These are phyloP conservation scores for Recurvirostra avosetta DNA, from an alignment of 2,113 vertebrate genomes.

Conservation along the genomic window DNA sequence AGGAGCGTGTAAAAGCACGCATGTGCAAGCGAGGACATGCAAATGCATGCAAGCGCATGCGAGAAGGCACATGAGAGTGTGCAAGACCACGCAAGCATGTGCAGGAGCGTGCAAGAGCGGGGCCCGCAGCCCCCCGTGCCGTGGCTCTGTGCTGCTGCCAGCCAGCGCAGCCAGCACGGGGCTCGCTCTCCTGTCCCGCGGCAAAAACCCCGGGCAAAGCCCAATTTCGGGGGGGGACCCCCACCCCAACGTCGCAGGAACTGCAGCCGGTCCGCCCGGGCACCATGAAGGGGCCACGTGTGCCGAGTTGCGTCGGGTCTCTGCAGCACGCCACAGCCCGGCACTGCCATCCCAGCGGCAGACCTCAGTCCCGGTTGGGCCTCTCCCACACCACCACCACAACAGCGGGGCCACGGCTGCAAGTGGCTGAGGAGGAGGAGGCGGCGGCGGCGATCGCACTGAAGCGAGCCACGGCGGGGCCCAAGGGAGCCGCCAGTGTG, in stretches of 20 bases:
- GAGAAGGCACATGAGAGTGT: not conserved
- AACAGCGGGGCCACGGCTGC: accelerated
- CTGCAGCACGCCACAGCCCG: not conserved
- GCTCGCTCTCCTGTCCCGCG: not conserved
- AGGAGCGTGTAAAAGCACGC: not conserved
- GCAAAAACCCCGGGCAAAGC: not conserved
- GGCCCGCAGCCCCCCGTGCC: not conserved
- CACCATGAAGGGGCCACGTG: too few relatives aligned
- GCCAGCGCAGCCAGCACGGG: too few relatives aligned
- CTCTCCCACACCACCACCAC: not conserved
- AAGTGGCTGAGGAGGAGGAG: not conserved
- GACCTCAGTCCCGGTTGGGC: not conserved
- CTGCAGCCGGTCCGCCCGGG: not conserved
- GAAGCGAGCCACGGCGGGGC: not conserved
- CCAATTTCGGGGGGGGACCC: too few relatives aligned
- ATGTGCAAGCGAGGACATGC: accelerated
- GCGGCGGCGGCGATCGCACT: not conserved
- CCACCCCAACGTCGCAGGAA: not conserved
- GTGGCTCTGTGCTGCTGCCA: accelerated
- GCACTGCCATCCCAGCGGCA: accelerated
- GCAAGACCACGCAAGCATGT: not conserved
- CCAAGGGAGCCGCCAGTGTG: not conserved
- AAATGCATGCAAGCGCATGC: too few relatives aligned
- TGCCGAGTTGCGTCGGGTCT: not conserved
- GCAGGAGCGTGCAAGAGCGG: not conserved